phyloP scores from a whole-genome alignment of 1,140 invertebrate species.

The Macrosteles quadrilineatus region DNA sequence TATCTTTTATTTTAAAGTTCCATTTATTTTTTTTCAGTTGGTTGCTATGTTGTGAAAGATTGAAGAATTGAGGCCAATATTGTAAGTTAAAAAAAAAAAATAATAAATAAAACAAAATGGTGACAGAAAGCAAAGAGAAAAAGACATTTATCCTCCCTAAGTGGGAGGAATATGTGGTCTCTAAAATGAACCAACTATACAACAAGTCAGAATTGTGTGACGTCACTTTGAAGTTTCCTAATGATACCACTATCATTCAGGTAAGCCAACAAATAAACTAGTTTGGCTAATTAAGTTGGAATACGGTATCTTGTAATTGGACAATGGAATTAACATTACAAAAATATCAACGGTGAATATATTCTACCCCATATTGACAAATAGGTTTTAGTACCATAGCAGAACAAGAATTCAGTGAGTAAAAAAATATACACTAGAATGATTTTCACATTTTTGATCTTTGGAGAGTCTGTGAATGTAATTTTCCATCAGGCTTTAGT shows the following conservation, averaged over 20 bases:
- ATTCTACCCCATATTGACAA: not conserved
- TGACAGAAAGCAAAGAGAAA: constrained; percentile 2
- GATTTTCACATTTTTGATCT: no score
- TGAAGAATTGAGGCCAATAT: no score
- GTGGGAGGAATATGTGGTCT: not conserved
- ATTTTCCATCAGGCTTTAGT: no score
- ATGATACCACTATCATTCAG: not conserved
- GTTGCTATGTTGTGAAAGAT: no score
- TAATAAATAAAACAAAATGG: not conserved
- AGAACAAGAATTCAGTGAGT: not conserved
- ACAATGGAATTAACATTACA: not conserved
- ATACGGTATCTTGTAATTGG: not conserved
- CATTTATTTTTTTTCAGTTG: no score
- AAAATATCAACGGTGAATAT: not conserved
- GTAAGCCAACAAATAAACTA: not conserved
- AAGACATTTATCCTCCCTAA: not conserved
- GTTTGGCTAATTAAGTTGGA: not conserved
- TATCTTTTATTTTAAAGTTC: no score
- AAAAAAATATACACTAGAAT: no score
- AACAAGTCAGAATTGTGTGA: constrained; percentile 1
- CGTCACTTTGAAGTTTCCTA: not conserved
- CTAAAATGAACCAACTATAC: not conserved
- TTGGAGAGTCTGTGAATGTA: no score
- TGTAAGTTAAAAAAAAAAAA: no score
- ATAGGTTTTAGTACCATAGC: not conserved